Evolutionary conservation across 2,113 vertebrate genomes (phyloP).

Genomic region (Elephas maximus): DNA sequence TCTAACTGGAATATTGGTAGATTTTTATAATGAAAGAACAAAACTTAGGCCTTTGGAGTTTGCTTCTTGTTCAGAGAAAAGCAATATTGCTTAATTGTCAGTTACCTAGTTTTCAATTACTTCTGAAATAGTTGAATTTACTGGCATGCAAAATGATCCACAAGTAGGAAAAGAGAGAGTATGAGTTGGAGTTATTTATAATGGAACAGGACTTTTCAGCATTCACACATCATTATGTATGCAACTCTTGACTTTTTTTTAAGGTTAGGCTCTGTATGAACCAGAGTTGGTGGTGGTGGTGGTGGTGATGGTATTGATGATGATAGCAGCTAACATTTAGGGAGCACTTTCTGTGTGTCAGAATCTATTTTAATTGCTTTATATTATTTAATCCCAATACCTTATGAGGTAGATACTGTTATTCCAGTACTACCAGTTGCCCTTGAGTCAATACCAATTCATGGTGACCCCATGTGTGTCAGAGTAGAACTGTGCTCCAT

Average conservation of each 20-base stretch:
- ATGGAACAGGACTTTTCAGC: background rate
- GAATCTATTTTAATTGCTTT: slow-evolving; percentile 28
- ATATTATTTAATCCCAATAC: background rate
- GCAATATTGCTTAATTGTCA: background rate
- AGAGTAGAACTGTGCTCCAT: no score
- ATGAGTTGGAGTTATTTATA: background rate
- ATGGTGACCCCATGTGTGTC: no score
- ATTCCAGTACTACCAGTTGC: no score
- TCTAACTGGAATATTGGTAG: background rate
- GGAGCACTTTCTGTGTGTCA: background rate
- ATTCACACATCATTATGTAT: background rate
- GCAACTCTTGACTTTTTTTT: background rate
- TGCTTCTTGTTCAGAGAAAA: slow-evolving; percentile 9
- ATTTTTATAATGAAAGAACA: slow-evolving; percentile 41
- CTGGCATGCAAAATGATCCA: slow-evolving; percentile 26
- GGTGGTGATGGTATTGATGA: background rate
- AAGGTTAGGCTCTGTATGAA: background rate
- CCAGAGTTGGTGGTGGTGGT: background rate
- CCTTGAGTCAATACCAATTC: no score
- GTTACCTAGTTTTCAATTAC: slow-evolving; percentile 10
- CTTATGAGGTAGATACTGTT: background rate
- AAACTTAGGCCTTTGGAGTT: slow-evolving; percentile 32
- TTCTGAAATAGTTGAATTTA: slow-evolving; percentile 40
- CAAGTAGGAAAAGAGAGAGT: slow-evolving; percentile 14
- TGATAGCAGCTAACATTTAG: background rate